Conservation (phyloP, 1,140 invertebrate species). For the Calephelis virginiensis region DNA sequence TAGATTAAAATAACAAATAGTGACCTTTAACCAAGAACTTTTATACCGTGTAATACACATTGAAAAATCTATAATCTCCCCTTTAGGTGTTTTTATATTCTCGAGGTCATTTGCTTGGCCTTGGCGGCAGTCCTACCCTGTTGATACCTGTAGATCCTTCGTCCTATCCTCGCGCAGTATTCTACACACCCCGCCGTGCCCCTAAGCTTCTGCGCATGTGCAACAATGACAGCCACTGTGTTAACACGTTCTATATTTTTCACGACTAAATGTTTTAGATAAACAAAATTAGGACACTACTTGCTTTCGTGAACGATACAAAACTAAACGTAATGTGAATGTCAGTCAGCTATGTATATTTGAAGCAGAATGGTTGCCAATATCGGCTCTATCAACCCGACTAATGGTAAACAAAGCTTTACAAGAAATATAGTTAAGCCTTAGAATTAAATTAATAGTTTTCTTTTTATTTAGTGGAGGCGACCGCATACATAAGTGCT, state of each 20-base stretch:
- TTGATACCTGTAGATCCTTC: constrained; percentile 51
- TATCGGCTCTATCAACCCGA: constrained; percentile 57
- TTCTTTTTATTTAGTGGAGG: constrained; percentile 60
- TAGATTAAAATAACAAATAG: constrained; percentile 1
- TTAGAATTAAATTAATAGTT: constrained; percentile 20
- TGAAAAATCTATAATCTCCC: constrained; percentile 24
- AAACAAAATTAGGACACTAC: constrained; percentile 4
- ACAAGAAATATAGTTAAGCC: constrained; percentile 29
- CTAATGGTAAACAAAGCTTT: constrained; percentile 62
- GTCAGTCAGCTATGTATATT: constrained; percentile 43
- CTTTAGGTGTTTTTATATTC: constrained; percentile 19
- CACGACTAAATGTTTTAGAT: constrained; percentile 30
- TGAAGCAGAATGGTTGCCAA: constrained; percentile 68
- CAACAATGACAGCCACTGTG: constrained; percentile 53
- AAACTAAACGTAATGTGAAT: constrained; percentile 19
- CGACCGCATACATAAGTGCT: constrained; percentile 72
- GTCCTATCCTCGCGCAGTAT: constrained; percentile 59
- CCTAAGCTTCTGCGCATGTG: constrained; percentile 57
- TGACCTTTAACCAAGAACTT: not conserved
- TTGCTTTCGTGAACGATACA: not conserved
- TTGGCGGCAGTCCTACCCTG: constrained; percentile 46
- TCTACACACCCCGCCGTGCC: constrained; percentile 65
- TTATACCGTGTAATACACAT: constrained; percentile 16
- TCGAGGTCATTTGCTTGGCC: constrained; percentile 55
- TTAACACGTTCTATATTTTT: constrained; percentile 57